Evolutionary conservation across 2,888 invertebrate species (phyloP).

Genomic region (Neoitamus cyanurus): DNA sequence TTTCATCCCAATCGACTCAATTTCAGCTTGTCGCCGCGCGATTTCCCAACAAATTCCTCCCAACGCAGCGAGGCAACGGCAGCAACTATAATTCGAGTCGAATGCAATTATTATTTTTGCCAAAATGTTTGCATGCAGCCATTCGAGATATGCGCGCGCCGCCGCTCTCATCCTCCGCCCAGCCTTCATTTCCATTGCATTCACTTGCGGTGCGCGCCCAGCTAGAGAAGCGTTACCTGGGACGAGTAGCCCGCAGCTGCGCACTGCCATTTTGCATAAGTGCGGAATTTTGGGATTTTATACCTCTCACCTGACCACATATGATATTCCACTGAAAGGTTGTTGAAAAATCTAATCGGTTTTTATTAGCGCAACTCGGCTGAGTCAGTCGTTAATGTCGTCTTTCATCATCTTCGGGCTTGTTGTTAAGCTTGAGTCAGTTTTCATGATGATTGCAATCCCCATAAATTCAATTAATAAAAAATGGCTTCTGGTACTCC

Average conservation of each 20-base stretch:
- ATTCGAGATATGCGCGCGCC: slow-evolving; percentile 15
- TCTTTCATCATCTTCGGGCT: neutral
- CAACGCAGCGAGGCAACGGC: neutral
- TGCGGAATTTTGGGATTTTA: slow-evolving; percentile 48
- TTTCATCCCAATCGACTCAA: neutral
- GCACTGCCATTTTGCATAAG: slow-evolving; percentile 44
- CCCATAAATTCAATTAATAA: neutral
- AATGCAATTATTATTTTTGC: neutral
- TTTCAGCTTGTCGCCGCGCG: neutral
- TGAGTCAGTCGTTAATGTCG: neutral
- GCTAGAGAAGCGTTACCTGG: neutral
- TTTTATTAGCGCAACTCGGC: neutral
- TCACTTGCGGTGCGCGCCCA: neutral
- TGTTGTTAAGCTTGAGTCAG: neutral
- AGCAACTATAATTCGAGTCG: neutral
- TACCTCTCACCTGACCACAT: slow-evolving; percentile 34
- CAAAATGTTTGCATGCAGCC: slow-evolving; percentile 17
- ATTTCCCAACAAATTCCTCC: neutral
- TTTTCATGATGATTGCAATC: neutral
- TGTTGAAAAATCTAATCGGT: neutral
- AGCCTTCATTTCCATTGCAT: neutral
- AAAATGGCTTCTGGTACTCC: too few species aligned
- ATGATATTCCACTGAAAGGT: neutral
- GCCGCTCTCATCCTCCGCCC: neutral
- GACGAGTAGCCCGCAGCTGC: neutral